Percentiles rank a stretch among this genome's conserved stretches.
Conservation (phyloP, 1,140 invertebrate species). For the Sycophila sp. region DNA sequence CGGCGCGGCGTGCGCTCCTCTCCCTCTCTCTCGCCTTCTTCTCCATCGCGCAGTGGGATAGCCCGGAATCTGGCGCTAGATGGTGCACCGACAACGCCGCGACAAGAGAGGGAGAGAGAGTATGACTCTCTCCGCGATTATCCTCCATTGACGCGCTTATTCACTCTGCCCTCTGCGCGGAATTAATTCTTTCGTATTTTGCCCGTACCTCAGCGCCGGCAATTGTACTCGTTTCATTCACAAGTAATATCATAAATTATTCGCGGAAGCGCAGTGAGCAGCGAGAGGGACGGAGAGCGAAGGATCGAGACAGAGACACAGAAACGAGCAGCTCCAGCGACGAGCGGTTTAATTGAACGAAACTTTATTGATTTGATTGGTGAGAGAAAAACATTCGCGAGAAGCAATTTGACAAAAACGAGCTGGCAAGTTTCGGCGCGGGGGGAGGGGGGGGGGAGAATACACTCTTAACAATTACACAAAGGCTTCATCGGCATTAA, state of each 20-base stretch:
- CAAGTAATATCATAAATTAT: slow-evolving; percentile 3
- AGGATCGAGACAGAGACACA: too few relatives aligned
- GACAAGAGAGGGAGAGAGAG: neutral
- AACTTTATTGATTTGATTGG: neutral
- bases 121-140: neutral
- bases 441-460: neutral
- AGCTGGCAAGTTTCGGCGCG: neutral
- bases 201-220: too few relatives aligned
- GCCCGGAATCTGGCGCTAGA: neutral
- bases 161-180: neutral
- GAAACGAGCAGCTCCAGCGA: neutral
- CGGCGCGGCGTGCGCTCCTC: slow-evolving; percentile 46
- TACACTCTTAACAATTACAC: slow-evolving; percentile 13
- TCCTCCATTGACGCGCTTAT: too few relatives aligned
- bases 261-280: too few relatives aligned
- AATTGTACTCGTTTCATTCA: too few relatives aligned
- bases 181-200: neutral
- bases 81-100: neutral
- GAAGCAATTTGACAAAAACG: neutral
- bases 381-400: neutral
- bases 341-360: neutral
- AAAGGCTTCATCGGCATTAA: neutral
- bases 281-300: too few relatives aligned
- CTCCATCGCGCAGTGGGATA: neutral
- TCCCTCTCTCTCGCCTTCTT: slow-evolving; percentile 7